Conservation (phyloP, 1,140 invertebrate species). For the Ericerus pela region DNA sequence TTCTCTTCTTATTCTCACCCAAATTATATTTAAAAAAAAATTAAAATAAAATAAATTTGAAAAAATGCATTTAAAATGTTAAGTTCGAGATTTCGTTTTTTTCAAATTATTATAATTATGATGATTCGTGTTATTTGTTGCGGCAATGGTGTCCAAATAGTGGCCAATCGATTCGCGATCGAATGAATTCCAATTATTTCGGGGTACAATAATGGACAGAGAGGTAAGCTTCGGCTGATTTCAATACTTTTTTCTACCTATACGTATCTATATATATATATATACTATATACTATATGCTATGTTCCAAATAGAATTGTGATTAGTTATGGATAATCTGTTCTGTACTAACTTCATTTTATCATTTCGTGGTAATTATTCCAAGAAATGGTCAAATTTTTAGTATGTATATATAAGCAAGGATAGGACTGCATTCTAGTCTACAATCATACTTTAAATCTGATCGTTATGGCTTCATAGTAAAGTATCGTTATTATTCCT, state of each 20-base stretch:
- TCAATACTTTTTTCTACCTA: too few relatives aligned
- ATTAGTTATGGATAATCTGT: neutral
- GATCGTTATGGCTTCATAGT: too few relatives aligned
- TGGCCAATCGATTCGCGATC: neutral
- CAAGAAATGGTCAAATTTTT: neutral
- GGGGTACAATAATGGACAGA: neutral
- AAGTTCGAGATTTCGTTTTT: neutral
- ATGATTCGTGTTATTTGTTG: neutral
- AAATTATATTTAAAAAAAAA: too few relatives aligned
- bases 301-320: neutral
- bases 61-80: too few relatives aligned
- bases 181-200: neutral
- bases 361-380: neutral
- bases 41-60: too few relatives aligned
- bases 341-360: neutral
- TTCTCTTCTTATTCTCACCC: too few relatives aligned
- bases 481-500: too few relatives aligned
- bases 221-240: conserved; percentile 3
- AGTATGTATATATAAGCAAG: neutral
- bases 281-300: neutral
- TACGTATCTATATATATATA: too few relatives aligned
- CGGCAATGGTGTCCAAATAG: too few relatives aligned
- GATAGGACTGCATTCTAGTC: too few relatives aligned
- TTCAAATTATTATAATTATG: neutral
- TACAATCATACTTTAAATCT: too few relatives aligned